Conservation (phyloP, 2,797 vertebrate genomes). For the Amblyraja radiata region DNA sequence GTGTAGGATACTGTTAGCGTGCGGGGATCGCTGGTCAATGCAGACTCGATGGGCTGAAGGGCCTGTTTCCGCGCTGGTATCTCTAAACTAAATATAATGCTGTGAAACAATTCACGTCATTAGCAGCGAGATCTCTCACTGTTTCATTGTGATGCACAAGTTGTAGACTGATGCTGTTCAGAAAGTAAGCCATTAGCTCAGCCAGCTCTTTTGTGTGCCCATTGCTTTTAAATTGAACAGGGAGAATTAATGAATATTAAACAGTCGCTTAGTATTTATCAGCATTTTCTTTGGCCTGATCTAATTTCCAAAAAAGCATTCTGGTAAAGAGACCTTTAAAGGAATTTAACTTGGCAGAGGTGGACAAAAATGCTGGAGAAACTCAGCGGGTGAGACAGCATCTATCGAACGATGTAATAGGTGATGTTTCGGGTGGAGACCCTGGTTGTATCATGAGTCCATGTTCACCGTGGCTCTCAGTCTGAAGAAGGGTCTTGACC, state of each 20-base stretch:
- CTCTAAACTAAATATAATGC: too few species aligned
- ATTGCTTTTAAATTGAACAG: background rate
- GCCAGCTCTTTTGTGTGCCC: background rate
- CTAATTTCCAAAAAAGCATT: constrained; percentile 10
- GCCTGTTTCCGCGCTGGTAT: too few species aligned
- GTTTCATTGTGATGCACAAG: background rate
- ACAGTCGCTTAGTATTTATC: background rate
- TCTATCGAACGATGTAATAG: too few species aligned
- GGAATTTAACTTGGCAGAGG: background rate
- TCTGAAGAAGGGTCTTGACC: too few species aligned
- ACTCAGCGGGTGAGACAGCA: too few species aligned
- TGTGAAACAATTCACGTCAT: background rate
- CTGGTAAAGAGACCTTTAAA: background rate
- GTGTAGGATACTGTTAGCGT: too few species aligned
- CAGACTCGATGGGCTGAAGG: too few species aligned
- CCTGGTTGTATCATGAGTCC: too few species aligned
- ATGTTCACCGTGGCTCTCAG: too few species aligned
- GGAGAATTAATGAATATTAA: constrained; percentile 10
- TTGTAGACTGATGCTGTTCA: background rate
- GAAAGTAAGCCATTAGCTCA: background rate
- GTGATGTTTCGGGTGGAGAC: too few species aligned
- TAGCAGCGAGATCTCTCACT: background rate
- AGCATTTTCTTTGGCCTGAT: background rate
- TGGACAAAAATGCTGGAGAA: too few species aligned
- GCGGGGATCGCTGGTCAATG: too few species aligned